A percentile compares a stretch with the other conserved stretches of the same genome.
These are phyloP conservation scores for Tenebrosternarchus preto DNA, from an alignment of 2,113 vertebrate species.

Conservation along the genomic window DNA sequence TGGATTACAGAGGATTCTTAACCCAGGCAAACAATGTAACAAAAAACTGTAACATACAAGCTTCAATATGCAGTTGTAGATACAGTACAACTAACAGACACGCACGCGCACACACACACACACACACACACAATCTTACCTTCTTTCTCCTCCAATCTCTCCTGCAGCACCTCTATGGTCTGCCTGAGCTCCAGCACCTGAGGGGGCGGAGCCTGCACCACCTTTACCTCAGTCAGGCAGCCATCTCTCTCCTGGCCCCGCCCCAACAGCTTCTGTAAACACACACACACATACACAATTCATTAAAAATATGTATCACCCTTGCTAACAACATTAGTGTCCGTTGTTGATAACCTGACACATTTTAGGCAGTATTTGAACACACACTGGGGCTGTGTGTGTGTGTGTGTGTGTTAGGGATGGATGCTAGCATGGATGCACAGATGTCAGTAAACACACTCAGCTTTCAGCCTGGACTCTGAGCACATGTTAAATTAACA, in stretches of 20 bases:
- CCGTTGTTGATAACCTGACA: too few species aligned
- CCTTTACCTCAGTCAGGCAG: constrained; percentile 62
- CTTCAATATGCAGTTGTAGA: too few species aligned
- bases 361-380: too few species aligned
- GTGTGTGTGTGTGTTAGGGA: too few species aligned
- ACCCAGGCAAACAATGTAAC: too few species aligned
- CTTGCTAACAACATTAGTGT: too few species aligned
- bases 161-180: constrained; percentile 75
- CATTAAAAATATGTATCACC: too few species aligned
- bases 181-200: constrained; percentile 73
- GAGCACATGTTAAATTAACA: too few species aligned
- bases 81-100: not conserved
- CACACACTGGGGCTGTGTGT: too few species aligned
- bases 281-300: not conserved
- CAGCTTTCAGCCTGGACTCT: too few species aligned
- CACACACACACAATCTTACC: constrained; percentile 59
- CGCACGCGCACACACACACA: not conserved
- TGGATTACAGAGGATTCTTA: not conserved
- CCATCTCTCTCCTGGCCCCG: constrained; percentile 69
- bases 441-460: too few species aligned
- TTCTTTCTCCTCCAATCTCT: constrained; percentile 71
- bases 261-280: constrained; percentile 73
- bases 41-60: not conserved
- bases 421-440: too few species aligned
- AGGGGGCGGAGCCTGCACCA: constrained; percentile 53